phyloP scores from a whole-genome alignment of 2,888 invertebrate genomes.

The Agrochola litura region DNA sequence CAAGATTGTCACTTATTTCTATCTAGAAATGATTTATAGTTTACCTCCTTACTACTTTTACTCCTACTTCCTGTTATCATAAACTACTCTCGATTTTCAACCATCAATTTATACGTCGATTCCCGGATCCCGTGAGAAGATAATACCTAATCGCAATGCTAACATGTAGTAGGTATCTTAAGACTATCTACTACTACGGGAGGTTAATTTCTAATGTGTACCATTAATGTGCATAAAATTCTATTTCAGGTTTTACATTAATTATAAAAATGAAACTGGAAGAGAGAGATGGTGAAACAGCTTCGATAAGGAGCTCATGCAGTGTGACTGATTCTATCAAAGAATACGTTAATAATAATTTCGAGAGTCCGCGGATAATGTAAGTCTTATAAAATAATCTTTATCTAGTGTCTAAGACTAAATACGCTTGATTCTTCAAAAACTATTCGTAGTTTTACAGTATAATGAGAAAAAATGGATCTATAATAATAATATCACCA shows the following conservation, averaged over 20 bases:
- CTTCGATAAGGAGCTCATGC: conserved; percentile 36
- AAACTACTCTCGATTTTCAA: conserved; percentile 4
- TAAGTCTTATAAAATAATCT: conserved; percentile 67
- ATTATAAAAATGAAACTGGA: conserved; percentile 85
- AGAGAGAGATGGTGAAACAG: conserved; percentile 62
- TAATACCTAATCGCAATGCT: conserved; percentile 11
- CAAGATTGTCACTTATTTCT: not conserved
- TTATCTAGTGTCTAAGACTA: not conserved
- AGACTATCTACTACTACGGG: too few relatives aligned
- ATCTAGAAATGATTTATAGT: not conserved
- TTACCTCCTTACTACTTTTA: not conserved
- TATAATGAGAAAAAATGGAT: not conserved
- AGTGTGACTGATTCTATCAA: conserved; percentile 69
- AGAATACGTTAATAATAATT: conserved; percentile 77
- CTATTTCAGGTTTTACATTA: conserved; percentile 82
- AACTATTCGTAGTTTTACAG: not conserved
- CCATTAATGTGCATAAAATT: not conserved
- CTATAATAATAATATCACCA: too few relatives aligned
- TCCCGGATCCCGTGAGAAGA: not conserved
- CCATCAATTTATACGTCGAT: not conserved
- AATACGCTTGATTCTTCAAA: not conserved
- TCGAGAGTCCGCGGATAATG: conserved; percentile 81
- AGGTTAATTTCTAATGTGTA: not conserved
- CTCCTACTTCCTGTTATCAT: not conserved
- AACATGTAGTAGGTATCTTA: not conserved